Base-by-base conservation (phyloP, 2,888 invertebrate species). In the Galeopsomyia nigrocyanea region DNA sequence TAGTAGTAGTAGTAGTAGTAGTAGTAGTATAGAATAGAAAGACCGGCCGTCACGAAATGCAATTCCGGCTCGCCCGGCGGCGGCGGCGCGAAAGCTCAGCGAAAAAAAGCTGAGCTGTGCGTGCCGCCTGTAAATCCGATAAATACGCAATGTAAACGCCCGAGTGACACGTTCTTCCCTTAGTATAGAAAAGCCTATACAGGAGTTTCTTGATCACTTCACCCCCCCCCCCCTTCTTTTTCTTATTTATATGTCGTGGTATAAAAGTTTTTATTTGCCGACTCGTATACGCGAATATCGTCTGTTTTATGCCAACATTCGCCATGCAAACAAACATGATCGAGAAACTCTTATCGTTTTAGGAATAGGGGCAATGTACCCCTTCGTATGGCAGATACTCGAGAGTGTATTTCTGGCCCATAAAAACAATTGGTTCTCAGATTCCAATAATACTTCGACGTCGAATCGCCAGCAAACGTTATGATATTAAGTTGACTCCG, bases 61-160 rank as follows among this genome's bases (percentile, higher is more conserved):
- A 66, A 68, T 75, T 71, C 61, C 62, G 22, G 21, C 53, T 6
- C n/a, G 39, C 17, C 10, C 14, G 16, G 14, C 14, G 47, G 55
- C 2, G 53, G n/a, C 55, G 66, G 53, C 55, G 57, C 50, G 63
- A 66, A 66, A 72, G 66, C 69, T 75, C 75, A 72, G 72, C 66
- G 55, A 66, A 72, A 74, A 75, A 61, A 7, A 19, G 22, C 9
- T 51, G 46, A 22, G 21, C 5, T 57, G 58, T 58, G 62, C 17
- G 14, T 56, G 14, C 60, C 47, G 61, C 47, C 10, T 64, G 56
- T 62, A 66, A 70, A 74, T 62, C 60, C 51, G 62, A 62, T 70
- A 74, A 74, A 74, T 66, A 58, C 62, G 66, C 60, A 55, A 62
- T 67, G 73, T 69, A 68, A 68, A 63, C 57, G 47, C 51, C 10